Evolutionary conservation across 2,113 vertebrate genomes (phyloP), one percentile per base, ranked within the genome.

Genomic region (Grallaria varia): DNA sequence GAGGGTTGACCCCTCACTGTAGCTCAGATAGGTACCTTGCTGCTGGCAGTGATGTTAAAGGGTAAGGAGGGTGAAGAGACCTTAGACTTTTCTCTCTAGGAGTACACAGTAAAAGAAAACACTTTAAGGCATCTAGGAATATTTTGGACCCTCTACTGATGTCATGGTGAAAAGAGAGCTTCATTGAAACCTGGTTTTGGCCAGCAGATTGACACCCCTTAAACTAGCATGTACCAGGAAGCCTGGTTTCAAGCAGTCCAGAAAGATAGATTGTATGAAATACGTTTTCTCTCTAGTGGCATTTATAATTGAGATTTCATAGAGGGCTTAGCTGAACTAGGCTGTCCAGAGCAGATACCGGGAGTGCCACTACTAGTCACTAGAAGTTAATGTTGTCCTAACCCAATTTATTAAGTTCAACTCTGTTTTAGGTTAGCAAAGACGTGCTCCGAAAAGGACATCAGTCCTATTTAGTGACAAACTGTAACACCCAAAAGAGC

Each of bases 361-460:
- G 92, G 83, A 81, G 79, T 66, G 55, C n/a, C 13, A 22, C 74
- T 88, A 84, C 83, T 90, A 90, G 72, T 87, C 80, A 39, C 59
- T 87, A 64, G 56, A 64, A 92, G 66, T 67, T 95, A 91, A 64
- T 15, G 2, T 79, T 91, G 59, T 92, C 79, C 84, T 96, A 90
- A 96, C 67, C 91, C 94, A 92, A 97, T 68, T 55, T 93, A 86
- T 92, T 85, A 89, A 93, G 94, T 92, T 49, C 75, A 53, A 4
- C 79, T 91, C 31, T 80, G 50, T 79, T 97, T 95, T 73, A 95
- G 84, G 87, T 91, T 66, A 96, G 4, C 33, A 77, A 64, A 76
- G 30, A 56, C 1, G 2, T 49, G 5, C 24, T 83, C 50, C 89
- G 56, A 67, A 80, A 84, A 84, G 20, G 13, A 14, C 22, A 44